Evolutionary conservation across 2,888 invertebrate species (phyloP), one percentile per base, ranked within the genome.

Genomic region (Polietes domitor): DNA sequence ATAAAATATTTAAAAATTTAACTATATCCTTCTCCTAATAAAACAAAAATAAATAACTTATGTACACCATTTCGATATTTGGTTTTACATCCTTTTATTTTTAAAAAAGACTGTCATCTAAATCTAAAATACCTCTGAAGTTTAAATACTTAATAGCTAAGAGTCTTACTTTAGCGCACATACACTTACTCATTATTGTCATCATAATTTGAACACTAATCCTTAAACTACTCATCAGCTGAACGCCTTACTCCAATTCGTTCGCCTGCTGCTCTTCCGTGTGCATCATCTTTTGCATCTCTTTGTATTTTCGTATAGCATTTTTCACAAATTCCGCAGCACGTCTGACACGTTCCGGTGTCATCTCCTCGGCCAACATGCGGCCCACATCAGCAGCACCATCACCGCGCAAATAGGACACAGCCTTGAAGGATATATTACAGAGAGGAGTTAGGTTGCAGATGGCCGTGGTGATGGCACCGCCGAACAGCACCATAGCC

Each of bases 371-470:
- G 28, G 89, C 91, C 12, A 92, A 61, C 88, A 90, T 90, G 68
- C 90, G 90, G 2, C 91, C 90, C 71, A 92, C 87, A 79, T 84
- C 82, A 17, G 89, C 89, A 2, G 90, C 90, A 55, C 50, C 78
- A 24, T 76, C 61, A 3, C 91, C 88, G 0, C 89, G 88, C 12
- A 92, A 82, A 41, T 91, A 90, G 10, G 89, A 88, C 0, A 91
- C 85, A n/a, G 91, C 90, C 15, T 88, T 89, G 68, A 88, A 89
- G 3, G 93, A 92, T 76, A 94, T 93, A 12, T 93, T 92, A 86
- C 95, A 95, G 73, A 95, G 85, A 1, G 94, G 93, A 0, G 94
- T 94, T 4, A 94, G 89, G 5, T 93, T 93, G 87, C 95, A 95
- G 0, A 95, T 87, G 1, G 93, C 91, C 1, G 93, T 93, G 0